Evolutionary conservation across 2,888 invertebrate species (phyloP).

Genomic region (Metopia argyrocephala): DNA sequence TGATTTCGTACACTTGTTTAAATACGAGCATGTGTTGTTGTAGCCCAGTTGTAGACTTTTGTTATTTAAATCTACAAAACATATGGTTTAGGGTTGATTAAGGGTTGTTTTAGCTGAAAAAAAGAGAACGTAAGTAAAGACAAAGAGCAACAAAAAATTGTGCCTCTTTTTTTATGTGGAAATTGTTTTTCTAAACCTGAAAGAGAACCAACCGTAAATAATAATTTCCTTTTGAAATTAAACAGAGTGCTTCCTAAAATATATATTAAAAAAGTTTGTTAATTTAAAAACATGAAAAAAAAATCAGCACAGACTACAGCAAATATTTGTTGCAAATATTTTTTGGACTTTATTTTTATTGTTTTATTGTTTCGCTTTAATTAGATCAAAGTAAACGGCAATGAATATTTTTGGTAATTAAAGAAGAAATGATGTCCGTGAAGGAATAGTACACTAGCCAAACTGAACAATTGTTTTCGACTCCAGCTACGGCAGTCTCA

Average conservation of each 20-base stretch:
- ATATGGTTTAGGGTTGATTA: conserved; percentile 29
- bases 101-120: conserved; percentile 27
- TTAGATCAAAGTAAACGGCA: too few species aligned
- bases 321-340: too few species aligned
- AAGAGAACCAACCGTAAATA: neutral
- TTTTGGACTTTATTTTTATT: too few species aligned
- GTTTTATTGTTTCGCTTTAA: too few species aligned
- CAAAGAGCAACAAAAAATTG: neutral
- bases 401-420: too few species aligned
- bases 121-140: neutral
- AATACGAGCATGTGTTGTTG: neutral
- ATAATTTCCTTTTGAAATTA: neutral
- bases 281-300: too few species aligned
- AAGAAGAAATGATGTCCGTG: too few species aligned
- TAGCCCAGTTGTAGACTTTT: conserved; percentile 43
- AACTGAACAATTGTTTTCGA: too few species aligned
- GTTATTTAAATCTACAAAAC: neutral
- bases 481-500: too few species aligned
- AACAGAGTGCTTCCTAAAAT: conserved; percentile 2
- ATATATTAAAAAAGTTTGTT: neutral
- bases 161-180: conserved; percentile 7
- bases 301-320: too few species aligned
- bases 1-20: conserved; percentile 28
- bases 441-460: too few species aligned
- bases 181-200: neutral